Conservation (phyloP, 1,140 invertebrate genomes). For the Zaprionus tsacasi region DNA sequence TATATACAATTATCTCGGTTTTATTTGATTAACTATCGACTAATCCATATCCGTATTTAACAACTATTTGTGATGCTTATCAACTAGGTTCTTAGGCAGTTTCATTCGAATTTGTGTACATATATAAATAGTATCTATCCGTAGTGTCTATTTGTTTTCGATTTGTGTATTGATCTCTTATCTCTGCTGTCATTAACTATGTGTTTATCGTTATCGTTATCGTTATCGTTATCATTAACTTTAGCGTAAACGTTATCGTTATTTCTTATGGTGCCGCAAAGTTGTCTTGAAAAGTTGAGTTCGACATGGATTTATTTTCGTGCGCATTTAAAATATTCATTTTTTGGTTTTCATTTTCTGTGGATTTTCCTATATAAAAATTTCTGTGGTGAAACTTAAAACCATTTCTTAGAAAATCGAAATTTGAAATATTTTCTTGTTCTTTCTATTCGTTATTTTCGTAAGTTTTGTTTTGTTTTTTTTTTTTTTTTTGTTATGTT, state of each 20-base stretch:
- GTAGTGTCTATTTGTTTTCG: constrained; percentile 54
- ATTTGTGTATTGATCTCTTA: constrained; percentile 53
- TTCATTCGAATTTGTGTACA: constrained; percentile 76
- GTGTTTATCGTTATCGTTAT: constrained; percentile 5
- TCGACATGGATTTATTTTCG: constrained; percentile 47
- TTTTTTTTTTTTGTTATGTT: constrained; percentile 42
- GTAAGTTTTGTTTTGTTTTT: constrained; percentile 33
- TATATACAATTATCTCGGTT: constrained; percentile 53
- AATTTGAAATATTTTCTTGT: constrained; percentile 55
- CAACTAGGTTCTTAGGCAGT: constrained; percentile 75
- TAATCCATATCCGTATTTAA: constrained; percentile 26
- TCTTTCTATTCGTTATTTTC: constrained; percentile 64
- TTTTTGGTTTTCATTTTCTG: constrained; percentile 53
- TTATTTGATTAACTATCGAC: constrained; percentile 45
- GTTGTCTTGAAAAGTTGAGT: constrained; percentile 61
- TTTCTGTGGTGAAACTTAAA: constrained; percentile 67
- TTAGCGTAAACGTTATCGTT: constrained; percentile 12
- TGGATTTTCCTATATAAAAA: constrained; percentile 48
- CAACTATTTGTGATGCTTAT: constrained; percentile 72
- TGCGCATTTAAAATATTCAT: constrained; percentile 69
- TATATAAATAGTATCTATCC: constrained; percentile 29
- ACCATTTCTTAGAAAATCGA: constrained; percentile 53
- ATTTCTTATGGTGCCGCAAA: constrained; percentile 58
- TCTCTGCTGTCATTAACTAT: constrained; percentile 22
- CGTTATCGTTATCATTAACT: constrained; percentile 2